Conservation (phyloP, 2,888 invertebrate species). For the Drosophila villosipedis region DNA sequence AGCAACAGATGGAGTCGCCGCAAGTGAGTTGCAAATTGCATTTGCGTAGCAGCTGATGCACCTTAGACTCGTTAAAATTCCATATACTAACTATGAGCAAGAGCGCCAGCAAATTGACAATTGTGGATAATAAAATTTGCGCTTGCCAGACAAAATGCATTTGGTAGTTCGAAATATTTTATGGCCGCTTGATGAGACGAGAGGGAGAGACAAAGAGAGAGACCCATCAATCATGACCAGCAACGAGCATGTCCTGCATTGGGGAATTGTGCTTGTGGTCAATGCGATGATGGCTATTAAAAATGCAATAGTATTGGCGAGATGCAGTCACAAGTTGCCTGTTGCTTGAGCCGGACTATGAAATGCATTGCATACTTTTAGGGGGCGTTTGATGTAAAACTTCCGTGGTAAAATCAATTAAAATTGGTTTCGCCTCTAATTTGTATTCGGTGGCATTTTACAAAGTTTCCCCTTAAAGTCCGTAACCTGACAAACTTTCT, state of each 20-base stretch:
- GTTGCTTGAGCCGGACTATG: constrained; percentile 14
- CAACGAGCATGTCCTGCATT: constrained; percentile 20
- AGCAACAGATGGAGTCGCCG: constrained; percentile 8
- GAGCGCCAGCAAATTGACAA: constrained; percentile 35
- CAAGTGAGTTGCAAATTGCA: constrained; percentile 22
- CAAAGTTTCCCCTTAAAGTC: constrained; percentile 49
- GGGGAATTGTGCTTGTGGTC: constrained; percentile 16
- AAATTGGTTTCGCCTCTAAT: constrained; percentile 56
- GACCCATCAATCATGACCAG: not conserved
- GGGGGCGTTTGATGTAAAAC: constrained; percentile 12
- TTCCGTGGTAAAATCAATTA: constrained; percentile 58
- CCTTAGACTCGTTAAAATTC: constrained; percentile 29
- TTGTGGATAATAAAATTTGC: constrained; percentile 37
- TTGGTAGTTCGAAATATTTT: constrained; percentile 15
- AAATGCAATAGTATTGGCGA: constrained; percentile 28
- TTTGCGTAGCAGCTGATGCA: constrained; percentile 2
- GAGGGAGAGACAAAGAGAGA: not conserved
- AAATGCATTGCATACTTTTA: constrained; percentile 51
- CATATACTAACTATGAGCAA: constrained; percentile 21
- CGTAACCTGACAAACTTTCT: constrained; percentile 43
- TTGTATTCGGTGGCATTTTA: constrained; percentile 44
- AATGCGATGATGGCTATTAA: constrained; percentile 32
- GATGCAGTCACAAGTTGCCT: constrained; percentile 20
- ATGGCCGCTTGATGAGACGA: constrained; percentile 4
- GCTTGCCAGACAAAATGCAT: constrained; percentile 13